Conservation (phyloP, 2,888 invertebrate species). For the Polymixis flavicincta region DNA sequence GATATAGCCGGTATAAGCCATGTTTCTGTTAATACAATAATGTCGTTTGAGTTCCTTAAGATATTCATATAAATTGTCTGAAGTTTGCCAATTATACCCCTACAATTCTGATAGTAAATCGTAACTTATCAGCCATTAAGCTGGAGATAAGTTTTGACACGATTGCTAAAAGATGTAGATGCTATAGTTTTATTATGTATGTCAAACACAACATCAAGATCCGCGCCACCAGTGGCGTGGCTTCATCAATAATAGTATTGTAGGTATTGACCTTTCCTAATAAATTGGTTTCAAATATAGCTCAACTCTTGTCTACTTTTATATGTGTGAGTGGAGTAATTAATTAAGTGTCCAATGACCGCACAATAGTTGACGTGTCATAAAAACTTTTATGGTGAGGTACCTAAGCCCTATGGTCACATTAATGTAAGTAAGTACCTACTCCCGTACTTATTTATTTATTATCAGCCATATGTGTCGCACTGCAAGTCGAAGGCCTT, state of each 20-base stretch:
- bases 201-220: conserved; percentile 4
- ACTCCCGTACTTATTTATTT: neutral
- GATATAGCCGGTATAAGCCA: no score
- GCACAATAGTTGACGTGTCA: conserved; percentile 7
- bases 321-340: conserved; percentile 26
- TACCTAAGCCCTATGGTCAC: conserved; percentile 11
- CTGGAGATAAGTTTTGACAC: no score
- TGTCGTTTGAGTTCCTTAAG: no score
- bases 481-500: neutral
- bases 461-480: neutral
- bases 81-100: no score
- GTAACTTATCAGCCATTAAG: no score
- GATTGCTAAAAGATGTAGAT: no score
- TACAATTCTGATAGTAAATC: no score
- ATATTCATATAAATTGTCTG: no score
- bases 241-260: conserved; percentile 47
- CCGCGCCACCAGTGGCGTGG: conserved; percentile 17
- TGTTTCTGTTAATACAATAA: no score
- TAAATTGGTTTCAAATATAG: conserved; percentile 40
- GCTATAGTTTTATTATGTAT: no score
- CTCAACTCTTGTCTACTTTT: conserved; percentile 13
- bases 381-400: conserved; percentile 23
- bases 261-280: conserved; percentile 39
- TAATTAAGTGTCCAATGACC: conserved; percentile 36
- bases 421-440: conserved; percentile 17